phyloP scores from a whole-genome alignment of 2,888 invertebrate genomes.

The Andrena fulva region DNA sequence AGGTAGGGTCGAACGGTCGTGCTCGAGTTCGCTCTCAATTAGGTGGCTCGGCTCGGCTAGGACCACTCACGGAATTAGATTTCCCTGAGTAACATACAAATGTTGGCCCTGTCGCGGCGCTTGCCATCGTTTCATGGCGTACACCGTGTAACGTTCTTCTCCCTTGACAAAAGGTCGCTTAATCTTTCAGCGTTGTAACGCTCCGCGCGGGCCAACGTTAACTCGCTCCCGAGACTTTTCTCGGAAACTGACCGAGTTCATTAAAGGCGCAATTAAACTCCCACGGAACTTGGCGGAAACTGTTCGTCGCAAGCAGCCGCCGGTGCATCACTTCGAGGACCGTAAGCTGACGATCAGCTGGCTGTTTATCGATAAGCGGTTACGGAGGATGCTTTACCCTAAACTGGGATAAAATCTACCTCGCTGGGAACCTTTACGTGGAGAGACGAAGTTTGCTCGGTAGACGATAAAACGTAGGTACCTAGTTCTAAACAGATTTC shows the following conservation, averaged over 20 bases:
- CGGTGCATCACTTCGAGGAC: background rate
- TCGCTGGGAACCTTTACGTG: too few relatives aligned
- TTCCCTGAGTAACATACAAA: conserved; percentile 40
- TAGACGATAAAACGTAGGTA: too few relatives aligned
- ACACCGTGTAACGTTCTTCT: conserved; percentile 2
- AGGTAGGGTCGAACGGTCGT: conserved; percentile 45
- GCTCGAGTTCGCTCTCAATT: conserved; percentile 47
- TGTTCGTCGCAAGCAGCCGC: conserved; percentile 6
- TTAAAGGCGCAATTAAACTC: conserved; percentile 55
- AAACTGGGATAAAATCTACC: too few relatives aligned
- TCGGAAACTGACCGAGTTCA: conserved; percentile 18
- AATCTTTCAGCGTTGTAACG: background rate
- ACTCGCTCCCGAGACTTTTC: conserved; percentile 6
- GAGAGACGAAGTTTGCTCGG: too few relatives aligned
- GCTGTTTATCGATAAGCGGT: conserved; percentile 16
- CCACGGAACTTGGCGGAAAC: conserved; percentile 25
- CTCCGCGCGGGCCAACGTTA: background rate
- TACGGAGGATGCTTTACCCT: background rate
- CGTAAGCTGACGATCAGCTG: background rate
- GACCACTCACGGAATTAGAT: conserved; percentile 47
- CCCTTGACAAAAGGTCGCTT: background rate
- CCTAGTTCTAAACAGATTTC: too few relatives aligned
- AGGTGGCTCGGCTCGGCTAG: conserved; percentile 3
- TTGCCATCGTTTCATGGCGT: background rate
- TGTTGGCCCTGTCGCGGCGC: conserved; percentile 14